A percentile compares a stretch with the other conserved stretches of the same genome.
Conservation (phyloP, 1,140 invertebrate genomes). For the Zeugodacus cucurbitae region DNA sequence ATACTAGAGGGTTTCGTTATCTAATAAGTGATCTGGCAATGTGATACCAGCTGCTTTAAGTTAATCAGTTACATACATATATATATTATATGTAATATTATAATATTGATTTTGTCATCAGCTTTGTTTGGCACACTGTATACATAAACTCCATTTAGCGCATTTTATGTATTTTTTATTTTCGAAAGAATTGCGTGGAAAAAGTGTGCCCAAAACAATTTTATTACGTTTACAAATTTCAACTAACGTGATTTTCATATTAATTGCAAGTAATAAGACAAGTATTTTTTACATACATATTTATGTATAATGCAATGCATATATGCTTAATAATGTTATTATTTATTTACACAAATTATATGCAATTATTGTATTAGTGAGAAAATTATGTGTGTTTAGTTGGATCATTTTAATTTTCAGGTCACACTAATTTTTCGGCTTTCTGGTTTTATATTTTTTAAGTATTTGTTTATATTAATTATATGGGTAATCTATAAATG, state of each 20-base stretch:
- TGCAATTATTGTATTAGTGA: background rate
- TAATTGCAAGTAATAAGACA: background rate
- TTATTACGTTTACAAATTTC: background rate
- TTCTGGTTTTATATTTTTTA: background rate
- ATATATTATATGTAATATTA: too few species aligned
- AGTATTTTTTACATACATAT: background rate
- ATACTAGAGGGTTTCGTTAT: too few species aligned
- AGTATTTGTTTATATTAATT: background rate
- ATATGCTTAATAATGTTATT: too few species aligned
- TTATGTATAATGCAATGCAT: too few species aligned
- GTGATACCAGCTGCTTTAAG: too few species aligned
- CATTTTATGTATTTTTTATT: background rate
- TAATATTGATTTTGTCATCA: too few species aligned
- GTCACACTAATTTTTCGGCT: background rate
- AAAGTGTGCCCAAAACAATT: background rate
- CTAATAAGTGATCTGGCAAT: too few species aligned
- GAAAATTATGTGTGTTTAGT: background rate
- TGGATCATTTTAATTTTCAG: background rate
- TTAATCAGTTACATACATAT: too few species aligned
- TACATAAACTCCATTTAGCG: too few species aligned
- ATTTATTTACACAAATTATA: background rate
- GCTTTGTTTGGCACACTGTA: too few species aligned
- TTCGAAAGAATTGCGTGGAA: background rate
- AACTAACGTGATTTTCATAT: background rate
- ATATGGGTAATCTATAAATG: background rate